Conservation (phyloP, 2,888 invertebrate species). For the Ctena decussata region DNA sequence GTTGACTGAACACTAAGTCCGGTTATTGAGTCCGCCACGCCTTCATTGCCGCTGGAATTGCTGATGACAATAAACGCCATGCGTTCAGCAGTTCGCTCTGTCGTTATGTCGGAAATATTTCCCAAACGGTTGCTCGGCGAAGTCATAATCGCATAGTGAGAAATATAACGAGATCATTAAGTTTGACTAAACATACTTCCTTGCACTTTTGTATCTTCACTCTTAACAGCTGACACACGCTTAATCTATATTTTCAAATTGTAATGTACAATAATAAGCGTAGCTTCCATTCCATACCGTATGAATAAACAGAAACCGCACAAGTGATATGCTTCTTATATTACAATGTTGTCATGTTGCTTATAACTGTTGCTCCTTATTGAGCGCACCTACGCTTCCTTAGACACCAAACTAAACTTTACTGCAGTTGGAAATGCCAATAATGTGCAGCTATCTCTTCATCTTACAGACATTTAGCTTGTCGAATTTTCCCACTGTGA, state of each 20-base stretch:
- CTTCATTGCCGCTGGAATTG: background rate
- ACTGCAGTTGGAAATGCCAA: background rate
- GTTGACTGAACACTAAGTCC: slow-evolving; percentile 15
- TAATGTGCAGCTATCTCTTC: background rate
- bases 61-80: background rate
- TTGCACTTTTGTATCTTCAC: background rate
- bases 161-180: too few species aligned
- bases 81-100: background rate
- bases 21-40: background rate
- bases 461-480: background rate
- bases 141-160: background rate
- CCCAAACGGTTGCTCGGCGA: background rate
- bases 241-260: too few species aligned
- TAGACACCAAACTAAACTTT: background rate
- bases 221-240: background rate
- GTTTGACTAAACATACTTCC: background rate
- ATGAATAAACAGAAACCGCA: too few species aligned
- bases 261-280: too few species aligned
- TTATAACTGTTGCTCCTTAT: background rate
- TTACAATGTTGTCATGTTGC: background rate
- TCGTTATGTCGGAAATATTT: background rate
- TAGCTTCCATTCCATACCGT: too few species aligned
- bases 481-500: background rate
- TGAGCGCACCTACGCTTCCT: background rate
- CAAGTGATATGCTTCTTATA: too few species aligned